These are phyloP conservation scores for Natrix natrix DNA, from an alignment of 2,797 vertebrate genomes.

Conservation along the genomic window DNA sequence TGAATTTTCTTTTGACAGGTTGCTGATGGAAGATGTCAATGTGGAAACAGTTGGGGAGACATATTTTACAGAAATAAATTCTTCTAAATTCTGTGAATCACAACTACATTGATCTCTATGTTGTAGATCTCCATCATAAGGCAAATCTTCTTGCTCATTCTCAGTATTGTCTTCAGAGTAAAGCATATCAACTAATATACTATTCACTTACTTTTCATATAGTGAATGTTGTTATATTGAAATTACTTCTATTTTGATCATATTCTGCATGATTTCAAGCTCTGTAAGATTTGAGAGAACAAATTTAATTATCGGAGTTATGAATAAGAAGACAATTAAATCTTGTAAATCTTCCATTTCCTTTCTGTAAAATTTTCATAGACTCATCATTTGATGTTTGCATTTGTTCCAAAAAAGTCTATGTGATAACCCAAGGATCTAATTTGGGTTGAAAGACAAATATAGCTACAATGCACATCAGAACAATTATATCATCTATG, in stretches of 20 bases:
- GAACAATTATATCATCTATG: not conserved
- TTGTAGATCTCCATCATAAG: constrained; percentile 72
- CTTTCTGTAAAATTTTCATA: not conserved
- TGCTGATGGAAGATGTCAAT: constrained; percentile 19
- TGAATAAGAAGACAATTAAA: not conserved
- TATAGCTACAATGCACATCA: not conserved
- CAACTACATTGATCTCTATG: not conserved
- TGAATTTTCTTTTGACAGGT: constrained; percentile 14
- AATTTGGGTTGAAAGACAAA: not conserved
- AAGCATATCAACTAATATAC: constrained; percentile 26
- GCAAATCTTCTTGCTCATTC: constrained; percentile 83
- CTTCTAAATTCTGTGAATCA: not conserved
- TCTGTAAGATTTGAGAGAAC: constrained; percentile 41
- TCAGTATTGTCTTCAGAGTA: constrained; percentile 70
- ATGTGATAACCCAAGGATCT: not conserved
- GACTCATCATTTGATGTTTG: not conserved
- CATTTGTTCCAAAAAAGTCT: not conserved
- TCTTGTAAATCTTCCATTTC: not conserved
- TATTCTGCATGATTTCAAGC: constrained; percentile 1
- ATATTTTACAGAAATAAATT: constrained; percentile 8
- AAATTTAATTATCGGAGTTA: constrained; percentile 1
- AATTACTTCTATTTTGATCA: not conserved
- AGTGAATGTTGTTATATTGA: not conserved
- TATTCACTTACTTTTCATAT: constrained; percentile 10
- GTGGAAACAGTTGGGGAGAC: constrained; percentile 11